These are phyloP conservation scores for Rachycentron canadum DNA, from an alignment of 2,797 vertebrate genomes.

Conservation along the genomic window DNA sequence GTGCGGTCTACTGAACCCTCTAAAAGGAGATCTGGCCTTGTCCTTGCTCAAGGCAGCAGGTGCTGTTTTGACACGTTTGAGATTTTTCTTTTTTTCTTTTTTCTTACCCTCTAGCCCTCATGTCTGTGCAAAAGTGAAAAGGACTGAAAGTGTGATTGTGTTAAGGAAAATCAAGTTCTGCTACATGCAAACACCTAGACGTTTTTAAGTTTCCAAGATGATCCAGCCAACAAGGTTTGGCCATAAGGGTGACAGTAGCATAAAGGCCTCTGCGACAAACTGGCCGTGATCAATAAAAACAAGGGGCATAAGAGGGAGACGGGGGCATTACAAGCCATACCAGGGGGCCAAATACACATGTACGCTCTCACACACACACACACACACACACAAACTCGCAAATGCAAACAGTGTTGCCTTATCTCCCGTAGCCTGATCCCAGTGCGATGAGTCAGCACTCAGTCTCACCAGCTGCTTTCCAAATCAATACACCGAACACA, in stretches of 20 bases:
- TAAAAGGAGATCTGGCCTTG: slow-evolving; percentile 12
- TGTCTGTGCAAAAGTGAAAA: slow-evolving; percentile 35
- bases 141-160: neutral
- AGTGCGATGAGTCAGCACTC: slow-evolving; percentile 77
- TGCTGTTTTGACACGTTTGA: slow-evolving; percentile 19
- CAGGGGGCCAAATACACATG: neutral
- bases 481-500: slow-evolving; percentile 58
- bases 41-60: slow-evolving; percentile 21
- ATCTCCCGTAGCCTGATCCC: slow-evolving; percentile 61
- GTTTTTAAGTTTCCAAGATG: slow-evolving; percentile 16
- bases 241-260: slow-evolving; percentile 25
- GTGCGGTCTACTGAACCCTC: slow-evolving; percentile 1
- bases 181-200: slow-evolving; percentile 13
- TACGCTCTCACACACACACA: neutral
- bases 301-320: slow-evolving; percentile 5
- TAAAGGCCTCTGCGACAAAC: slow-evolving; percentile 43
- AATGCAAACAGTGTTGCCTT: slow-evolving; percentile 40
- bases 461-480: slow-evolving; percentile 74
- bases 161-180: slow-evolving; percentile 6
- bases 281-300: slow-evolving; percentile 58
- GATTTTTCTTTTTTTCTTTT: slow-evolving; percentile 13
- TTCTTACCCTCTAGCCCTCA: slow-evolving; percentile 20
- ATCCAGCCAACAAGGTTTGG: slow-evolving; percentile 16
- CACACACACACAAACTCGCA: neutral
- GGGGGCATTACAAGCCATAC: slow-evolving; percentile 13